These are phyloP conservation scores for Diphyllodes magnificus DNA, from an alignment of 2,113 vertebrate species.

Conservation along the genomic window DNA sequence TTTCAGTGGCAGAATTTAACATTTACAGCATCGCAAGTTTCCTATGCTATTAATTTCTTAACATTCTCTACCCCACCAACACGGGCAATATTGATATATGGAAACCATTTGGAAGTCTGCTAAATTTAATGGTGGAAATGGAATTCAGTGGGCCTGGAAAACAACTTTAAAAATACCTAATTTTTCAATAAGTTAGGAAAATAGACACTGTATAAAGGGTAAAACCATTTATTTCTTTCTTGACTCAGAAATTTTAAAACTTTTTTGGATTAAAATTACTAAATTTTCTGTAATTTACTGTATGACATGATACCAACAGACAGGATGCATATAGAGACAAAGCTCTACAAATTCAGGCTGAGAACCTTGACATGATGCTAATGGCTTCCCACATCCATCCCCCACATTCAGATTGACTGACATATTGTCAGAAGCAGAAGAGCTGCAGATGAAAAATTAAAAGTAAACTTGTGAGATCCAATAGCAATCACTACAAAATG, in stretches of 20 bases:
- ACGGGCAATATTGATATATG: not conserved
- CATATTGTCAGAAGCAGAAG: not conserved
- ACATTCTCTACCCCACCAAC: not conserved
- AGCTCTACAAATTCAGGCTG: not conserved
- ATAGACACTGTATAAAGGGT: not conserved
- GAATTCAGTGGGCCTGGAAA: not conserved
- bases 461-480: not conserved
- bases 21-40: not conserved
- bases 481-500: not conserved
- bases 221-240: not conserved
- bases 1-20: not conserved
- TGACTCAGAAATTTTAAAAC: not conserved
- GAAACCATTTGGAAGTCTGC: not conserved
- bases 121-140: not conserved
- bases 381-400: not conserved
- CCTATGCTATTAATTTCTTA: not conserved
- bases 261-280: not conserved
- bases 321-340: not conserved
- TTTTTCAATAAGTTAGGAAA: not conserved
- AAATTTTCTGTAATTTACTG: not conserved
- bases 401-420: not conserved
- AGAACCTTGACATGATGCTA: not conserved
- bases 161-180: not conserved
- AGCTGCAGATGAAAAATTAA: not conserved
- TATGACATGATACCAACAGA: not conserved